A percentile compares a stretch with the other conserved stretches of the same genome.
Evolutionary conservation across 2,888 invertebrate genomes (phyloP).

Genomic region (Listrodromus nycthemerus): DNA sequence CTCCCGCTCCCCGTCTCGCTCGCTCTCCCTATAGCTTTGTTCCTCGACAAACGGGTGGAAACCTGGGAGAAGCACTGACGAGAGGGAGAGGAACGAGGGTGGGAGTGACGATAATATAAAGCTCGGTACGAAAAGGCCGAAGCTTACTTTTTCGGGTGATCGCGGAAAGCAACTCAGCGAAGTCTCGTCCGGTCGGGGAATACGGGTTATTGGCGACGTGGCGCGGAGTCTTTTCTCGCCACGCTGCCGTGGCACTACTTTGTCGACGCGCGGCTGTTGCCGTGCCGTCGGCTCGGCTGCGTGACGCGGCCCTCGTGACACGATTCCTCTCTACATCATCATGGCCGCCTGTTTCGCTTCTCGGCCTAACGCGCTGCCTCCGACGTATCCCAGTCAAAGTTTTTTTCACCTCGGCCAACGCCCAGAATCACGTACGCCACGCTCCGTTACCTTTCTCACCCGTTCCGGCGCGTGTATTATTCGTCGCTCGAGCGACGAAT

Average conservation of each 20-base stretch:
- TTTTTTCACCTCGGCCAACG: conserved; percentile 31
- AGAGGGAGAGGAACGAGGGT: conserved; percentile 62
- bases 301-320: conserved; percentile 47
- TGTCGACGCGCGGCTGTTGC: conserved; percentile 61
- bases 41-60: conserved; percentile 53
- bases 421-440: background rate
- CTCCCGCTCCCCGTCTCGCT: conserved; percentile 53
- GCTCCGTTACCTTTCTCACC: conserved; percentile 3
- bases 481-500: background rate
- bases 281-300: conserved; percentile 45
- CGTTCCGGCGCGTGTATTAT: background rate
- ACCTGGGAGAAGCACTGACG: conserved; percentile 57
- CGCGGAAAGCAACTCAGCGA: background rate
- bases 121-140: conserved; percentile 28
- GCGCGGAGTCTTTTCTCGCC: background rate
- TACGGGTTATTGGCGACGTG: background rate
- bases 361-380: conserved; percentile 1
- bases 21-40: conserved; percentile 53
- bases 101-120: conserved; percentile 63
- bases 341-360: conserved; percentile 54
- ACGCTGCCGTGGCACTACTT: conserved; percentile 51
- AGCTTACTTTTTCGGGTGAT: conserved; percentile 50
- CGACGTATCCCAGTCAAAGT: conserved; percentile 23
- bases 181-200: background rate
- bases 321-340: conserved; percentile 42